Evolutionary conservation across 2,888 invertebrate genomes (phyloP).

Genomic region (Acleris sparsana): DNA sequence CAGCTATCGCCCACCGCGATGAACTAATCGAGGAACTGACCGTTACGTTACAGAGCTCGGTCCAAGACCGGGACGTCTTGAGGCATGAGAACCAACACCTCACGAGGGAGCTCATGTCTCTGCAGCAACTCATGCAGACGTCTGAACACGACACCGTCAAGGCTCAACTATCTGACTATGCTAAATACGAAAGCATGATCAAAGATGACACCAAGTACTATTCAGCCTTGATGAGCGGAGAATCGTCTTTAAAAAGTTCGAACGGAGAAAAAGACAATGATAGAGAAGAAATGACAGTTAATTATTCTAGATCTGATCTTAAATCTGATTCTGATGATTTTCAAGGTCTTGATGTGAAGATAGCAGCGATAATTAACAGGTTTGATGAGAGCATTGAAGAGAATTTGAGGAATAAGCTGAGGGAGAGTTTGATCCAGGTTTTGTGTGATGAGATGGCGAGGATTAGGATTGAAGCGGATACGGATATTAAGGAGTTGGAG

Average conservation of each 20-base stretch:
- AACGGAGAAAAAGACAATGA: conserved; percentile 79
- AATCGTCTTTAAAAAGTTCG: conserved; percentile 68
- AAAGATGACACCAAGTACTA: conserved; percentile 77
- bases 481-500: conserved; percentile 69
- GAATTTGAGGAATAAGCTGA: conserved; percentile 70
- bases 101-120: conserved; percentile 81
- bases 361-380: conserved; percentile 60
- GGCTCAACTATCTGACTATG: conserved; percentile 73
- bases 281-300: conserved; percentile 74
- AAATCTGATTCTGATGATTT: conserved; percentile 68
- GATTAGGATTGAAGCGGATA: conserved; percentile 69
- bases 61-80: conserved; percentile 84
- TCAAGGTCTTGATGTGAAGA: conserved; percentile 67
- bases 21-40: conserved; percentile 88
- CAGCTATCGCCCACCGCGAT: conserved; percentile 87
- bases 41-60: conserved; percentile 87
- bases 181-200: conserved; percentile 71
- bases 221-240: conserved; percentile 72
- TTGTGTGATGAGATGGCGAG: conserved; percentile 81
- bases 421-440: conserved; percentile 82
- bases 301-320: conserved; percentile 72
- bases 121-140: conserved; percentile 57
- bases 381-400: conserved; percentile 71
- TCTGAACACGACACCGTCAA: conserved; percentile 71
- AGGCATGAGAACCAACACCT: conserved; percentile 85